Evolutionary conservation across 1,140 invertebrate species (phyloP).

Genomic region (Trichomalopsis sarcophagae): DNA sequence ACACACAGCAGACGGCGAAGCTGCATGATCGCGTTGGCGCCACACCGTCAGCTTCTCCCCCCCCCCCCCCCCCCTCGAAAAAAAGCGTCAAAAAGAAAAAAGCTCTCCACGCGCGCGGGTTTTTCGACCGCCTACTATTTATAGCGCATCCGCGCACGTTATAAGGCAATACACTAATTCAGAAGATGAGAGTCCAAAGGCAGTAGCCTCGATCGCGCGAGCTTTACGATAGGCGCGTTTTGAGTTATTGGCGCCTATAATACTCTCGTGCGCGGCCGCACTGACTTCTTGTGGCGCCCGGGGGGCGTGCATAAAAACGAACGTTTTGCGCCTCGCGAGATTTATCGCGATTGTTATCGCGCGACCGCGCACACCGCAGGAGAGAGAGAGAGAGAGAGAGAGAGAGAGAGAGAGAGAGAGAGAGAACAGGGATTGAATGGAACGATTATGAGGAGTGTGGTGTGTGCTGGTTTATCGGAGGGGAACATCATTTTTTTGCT

Average conservation of each 20-base stretch:
- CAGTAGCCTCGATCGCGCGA: not conserved
- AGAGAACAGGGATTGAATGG: constrained; percentile 6
- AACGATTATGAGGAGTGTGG: constrained; percentile 8
- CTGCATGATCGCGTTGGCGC: not conserved
- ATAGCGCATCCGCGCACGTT: not conserved
- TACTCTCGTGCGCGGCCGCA: not conserved
- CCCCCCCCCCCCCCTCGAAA: too few relatives aligned
- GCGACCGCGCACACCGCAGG: not conserved
- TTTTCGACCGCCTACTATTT: constrained; percentile 36
- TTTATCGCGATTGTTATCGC: constrained; percentile 41
- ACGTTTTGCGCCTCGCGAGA: constrained; percentile 23
- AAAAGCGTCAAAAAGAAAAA: not conserved
- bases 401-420: constrained; percentile 1
- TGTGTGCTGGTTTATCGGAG: not conserved
- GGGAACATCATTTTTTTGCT: too few relatives aligned
- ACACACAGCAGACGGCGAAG: not conserved
- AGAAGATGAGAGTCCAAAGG: constrained; percentile 13
- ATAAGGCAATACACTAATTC: constrained; percentile 38
- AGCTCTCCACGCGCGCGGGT: not conserved
- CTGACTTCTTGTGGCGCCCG: constrained; percentile 8
- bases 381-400: not conserved
- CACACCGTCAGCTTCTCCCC: not conserved
- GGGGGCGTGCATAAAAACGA: constrained; percentile 1
- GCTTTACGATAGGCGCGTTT: constrained; percentile 33
- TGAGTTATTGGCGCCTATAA: constrained; percentile 40